These are phyloP conservation scores for Sarcophilus harrisii DNA, from an alignment of 2,797 vertebrate species.

Conservation along the genomic window DNA sequence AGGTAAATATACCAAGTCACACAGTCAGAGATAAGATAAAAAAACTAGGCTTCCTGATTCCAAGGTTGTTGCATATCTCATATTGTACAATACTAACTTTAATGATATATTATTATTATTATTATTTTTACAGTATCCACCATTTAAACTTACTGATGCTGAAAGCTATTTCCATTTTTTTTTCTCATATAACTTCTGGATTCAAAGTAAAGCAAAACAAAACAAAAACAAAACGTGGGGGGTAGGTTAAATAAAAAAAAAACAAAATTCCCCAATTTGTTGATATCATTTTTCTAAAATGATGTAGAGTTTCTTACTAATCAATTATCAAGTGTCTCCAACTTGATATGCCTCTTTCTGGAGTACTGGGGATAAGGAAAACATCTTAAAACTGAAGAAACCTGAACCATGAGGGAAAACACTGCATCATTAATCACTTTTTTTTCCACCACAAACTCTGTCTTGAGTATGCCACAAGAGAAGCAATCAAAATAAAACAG, in stretches of 20 bases:
- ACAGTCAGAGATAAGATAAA: not conserved
- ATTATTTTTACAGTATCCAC: not conserved
- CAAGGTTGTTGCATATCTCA: not conserved
- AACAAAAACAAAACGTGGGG: not conserved
- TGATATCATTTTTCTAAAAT: constrained; percentile 6
- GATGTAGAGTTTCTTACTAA: not conserved
- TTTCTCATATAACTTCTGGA: not conserved
- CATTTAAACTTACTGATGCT: not conserved
- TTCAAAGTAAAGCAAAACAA: not conserved
- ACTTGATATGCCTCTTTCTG: not conserved
- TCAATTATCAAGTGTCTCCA: not conserved
- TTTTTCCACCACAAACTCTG: not conserved
- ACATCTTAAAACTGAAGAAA: not conserved
- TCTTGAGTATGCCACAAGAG: not conserved
- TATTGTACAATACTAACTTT: not conserved
- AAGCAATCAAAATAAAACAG: not conserved
- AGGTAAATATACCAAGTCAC: not conserved
- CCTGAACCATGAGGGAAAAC: not conserved
- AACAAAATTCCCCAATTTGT: constrained; percentile 38
- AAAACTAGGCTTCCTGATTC: not conserved
- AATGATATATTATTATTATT: not conserved
- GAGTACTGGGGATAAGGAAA: not conserved
- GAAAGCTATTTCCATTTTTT: not conserved
- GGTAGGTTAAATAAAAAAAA: not conserved
- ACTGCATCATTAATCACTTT: not conserved